Evolutionary conservation across 2,888 invertebrate genomes (phyloP), one percentile per base, ranked within the genome.

Genomic region (Leptinotarsa juncta): DNA sequence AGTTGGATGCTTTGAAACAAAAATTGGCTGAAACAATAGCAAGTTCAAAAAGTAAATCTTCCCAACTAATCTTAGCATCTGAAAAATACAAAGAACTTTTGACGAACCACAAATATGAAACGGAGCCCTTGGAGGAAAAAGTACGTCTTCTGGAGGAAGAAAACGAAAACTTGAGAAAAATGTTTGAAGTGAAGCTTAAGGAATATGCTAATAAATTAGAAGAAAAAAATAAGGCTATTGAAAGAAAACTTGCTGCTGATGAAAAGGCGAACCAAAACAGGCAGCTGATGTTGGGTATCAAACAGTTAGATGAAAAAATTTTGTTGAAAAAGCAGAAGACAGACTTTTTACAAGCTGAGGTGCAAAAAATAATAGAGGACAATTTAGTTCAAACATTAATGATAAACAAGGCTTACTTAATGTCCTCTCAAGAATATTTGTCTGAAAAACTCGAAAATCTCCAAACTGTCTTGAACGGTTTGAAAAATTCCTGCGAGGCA

Each of bases 401-500:
- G 7, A 69, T 57, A 69, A 57, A 69, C 26, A 68, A 68, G 55
- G 68, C 68, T 32, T 68, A 68, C 50, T n/a, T 50, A n/a, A 15
- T 68, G 5, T 53, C 68, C 26, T 51, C 53, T 32, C 51, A 32
- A n/a, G 53, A 53, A 32, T 68, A 68, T 32, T 7, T 68, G 32
- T 23, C 57, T 48, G 55, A 55, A 57, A 55, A 69, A 57, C 18
- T 69, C 2, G 48, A 69, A n/a, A 57, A 57, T 18, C 51, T 57
- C 32, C 57, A 12, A 69, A 50, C 26, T 57, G 32, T 16, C 16
- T 42, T 55, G 20, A n/a, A 69, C 5, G 16, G 15, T 18, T 20
- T 1, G 18, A 69, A 57, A 5, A 48, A 7, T 48, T 57, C 26
- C 7, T 42, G 18, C 48, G 18, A 57, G 15, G 10, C 10, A 18